A percentile compares a stretch with the other conserved stretches of the same genome.
Conservation (phyloP, 2,797 vertebrate species). For the Periparus ater region DNA sequence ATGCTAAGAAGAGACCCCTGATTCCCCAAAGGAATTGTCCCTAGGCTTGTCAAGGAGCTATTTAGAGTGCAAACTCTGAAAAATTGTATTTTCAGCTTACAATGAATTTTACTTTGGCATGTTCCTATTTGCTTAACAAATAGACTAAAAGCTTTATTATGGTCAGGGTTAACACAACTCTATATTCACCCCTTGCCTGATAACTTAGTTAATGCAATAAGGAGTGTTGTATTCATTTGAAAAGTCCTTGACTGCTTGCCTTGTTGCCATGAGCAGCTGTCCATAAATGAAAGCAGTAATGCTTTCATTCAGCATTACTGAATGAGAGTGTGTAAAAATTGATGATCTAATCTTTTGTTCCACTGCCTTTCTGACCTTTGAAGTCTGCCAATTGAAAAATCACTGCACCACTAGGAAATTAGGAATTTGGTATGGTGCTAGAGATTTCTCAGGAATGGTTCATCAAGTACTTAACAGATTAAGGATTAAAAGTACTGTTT, state of each 20-base stretch:
- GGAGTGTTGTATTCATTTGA: neutral
- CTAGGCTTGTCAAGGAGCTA: neutral
- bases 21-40: neutral
- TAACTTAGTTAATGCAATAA: neutral
- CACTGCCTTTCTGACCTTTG: neutral
- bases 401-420: neutral
- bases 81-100: neutral
- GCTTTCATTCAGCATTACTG: neutral
- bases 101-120: neutral
- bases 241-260: neutral
- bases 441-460: neutral
- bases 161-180: neutral
- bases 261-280: neutral
- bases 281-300: neutral
- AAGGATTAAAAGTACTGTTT: neutral
- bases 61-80: neutral
- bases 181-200: rapidly evolving
- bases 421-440: neutral
- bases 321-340: neutral
- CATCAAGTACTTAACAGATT: neutral
- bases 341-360: neutral
- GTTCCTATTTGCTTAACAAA: neutral
- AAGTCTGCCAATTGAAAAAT: neutral
- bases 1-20: neutral
- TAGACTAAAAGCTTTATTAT: neutral